Base-by-base conservation (phyloP, 2,888 invertebrate genomes). In the Tortricodes alternella region DNA sequence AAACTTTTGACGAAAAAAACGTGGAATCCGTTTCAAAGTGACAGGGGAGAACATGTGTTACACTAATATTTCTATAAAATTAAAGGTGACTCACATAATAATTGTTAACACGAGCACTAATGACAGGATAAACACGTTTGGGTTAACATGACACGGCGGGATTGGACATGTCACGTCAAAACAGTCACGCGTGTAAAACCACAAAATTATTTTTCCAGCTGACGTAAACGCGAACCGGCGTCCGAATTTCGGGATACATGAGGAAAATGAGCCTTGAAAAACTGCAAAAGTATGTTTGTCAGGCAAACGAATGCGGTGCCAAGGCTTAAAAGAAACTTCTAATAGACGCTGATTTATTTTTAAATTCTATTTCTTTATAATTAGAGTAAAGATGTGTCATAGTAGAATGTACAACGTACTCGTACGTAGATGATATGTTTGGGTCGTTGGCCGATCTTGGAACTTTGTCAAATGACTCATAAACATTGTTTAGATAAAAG, bases 401-500 rank as follows among this genome's bases (percentile, higher is more conserved):
- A 21, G 3, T 39, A 21, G 44, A 44, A 44, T 44, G 15, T 44
- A 34, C 34, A 8, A 34, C 34, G 39, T 50, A 37, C 46, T 19
- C 7, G 46, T 16, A 39, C 46, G 11, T 27, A 9, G 13, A 13
- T 19, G 21, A 39, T 50, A 39, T 23, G 5, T 19, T 23, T 34
- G 41, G 34, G 29, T 44, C 50, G 6, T 50, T 56, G 56, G 34
- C 56, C 46, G 37, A 16, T 44, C 56, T 38, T 56, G 44, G 44
- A 50, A 49, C 49, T 56, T 56, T 56, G 34, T 50, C 21, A 44
- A 37, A 48, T 15, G 13, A 23, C 15, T 43, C 50, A 44, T 50
- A 44, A 50, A 56, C 50, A 56, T 13, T 43, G 56, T 56, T 56
- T 56, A 44, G 56, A 56, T 56, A 53, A 46, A 53, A 53, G 44